These are phyloP conservation scores for Nymphicus hollandicus DNA, from an alignment of 2,113 vertebrate genomes.

Conservation along the genomic window DNA sequence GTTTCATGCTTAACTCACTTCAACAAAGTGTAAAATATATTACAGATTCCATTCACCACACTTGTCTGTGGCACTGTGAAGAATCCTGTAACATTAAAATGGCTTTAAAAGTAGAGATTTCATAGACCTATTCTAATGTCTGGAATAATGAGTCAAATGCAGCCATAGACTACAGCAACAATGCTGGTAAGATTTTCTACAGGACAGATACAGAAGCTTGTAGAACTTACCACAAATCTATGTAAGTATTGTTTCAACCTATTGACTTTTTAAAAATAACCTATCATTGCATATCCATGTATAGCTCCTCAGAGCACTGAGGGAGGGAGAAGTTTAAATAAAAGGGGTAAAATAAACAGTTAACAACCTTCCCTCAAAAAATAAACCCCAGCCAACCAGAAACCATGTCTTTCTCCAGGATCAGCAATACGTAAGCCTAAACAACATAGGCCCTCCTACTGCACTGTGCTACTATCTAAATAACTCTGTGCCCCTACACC, in stretches of 20 bases:
- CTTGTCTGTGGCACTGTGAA: not conserved
- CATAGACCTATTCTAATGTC: not conserved
- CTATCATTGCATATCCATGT: not conserved
- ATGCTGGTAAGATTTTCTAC: not conserved
- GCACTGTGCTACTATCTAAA: not conserved
- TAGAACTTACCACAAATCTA: not conserved
- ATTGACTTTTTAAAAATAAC: not conserved
- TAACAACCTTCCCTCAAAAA: not conserved
- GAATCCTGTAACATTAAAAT: not conserved
- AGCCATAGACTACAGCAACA: not conserved
- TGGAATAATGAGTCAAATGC: not conserved
- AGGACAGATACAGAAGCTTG: not conserved
- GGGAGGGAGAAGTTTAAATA: not conserved
- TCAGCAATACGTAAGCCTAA: not conserved
- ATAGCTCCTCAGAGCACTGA: not conserved
- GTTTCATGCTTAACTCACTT: not conserved
- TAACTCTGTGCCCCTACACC: not conserved
- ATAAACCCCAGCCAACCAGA: not conserved
- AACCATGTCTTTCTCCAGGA: not conserved
- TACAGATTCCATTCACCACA: not conserved
- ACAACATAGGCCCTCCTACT: not conserved
- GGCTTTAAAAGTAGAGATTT: not conserved
- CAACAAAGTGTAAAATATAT: not conserved
- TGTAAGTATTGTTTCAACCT: not conserved
- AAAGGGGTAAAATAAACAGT: not conserved